phyloP scores from a whole-genome alignment of 2,113 vertebrate species.

The Tylochromis polylepis region DNA sequence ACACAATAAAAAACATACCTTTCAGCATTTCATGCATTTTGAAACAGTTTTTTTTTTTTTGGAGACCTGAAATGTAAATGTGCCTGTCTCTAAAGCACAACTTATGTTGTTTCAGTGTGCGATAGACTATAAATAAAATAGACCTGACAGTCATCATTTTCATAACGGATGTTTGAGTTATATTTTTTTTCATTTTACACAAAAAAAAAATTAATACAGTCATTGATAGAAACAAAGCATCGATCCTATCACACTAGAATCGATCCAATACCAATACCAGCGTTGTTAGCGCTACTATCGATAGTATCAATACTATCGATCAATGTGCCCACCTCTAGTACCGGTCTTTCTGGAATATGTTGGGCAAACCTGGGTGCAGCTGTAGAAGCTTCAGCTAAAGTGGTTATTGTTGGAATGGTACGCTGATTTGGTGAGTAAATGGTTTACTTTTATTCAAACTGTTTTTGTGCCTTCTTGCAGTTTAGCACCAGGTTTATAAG shows the following conservation, averaged over 20 bases:
- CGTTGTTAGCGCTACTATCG: neutral
- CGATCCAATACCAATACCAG: neutral
- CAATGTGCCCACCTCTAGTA: neutral
- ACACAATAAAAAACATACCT: neutral
- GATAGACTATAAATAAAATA: neutral
- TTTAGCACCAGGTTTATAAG: neutral
- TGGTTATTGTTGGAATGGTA: neutral
- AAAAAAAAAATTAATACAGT: neutral
- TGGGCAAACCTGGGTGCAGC: neutral
- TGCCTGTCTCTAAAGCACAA: neutral
- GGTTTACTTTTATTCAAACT: neutral
- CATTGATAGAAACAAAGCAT: neutral
- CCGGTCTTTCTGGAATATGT: neutral
- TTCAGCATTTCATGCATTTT: neutral
- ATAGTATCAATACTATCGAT: too few species aligned
- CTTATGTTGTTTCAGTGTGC: neutral
- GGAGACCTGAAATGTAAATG: neutral
- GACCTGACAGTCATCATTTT: neutral
- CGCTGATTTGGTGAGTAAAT: neutral
- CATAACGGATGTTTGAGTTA: neutral
- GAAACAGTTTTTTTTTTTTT: neutral
- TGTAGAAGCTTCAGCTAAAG: neutral
- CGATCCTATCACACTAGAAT: neutral
- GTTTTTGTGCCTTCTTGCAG: neutral
- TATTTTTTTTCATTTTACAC: neutral